A percentile compares a stretch with the other conserved stretches of the same genome.
Conservation (phyloP, 2,113 vertebrate genomes). For the Poecile atricapillus region DNA sequence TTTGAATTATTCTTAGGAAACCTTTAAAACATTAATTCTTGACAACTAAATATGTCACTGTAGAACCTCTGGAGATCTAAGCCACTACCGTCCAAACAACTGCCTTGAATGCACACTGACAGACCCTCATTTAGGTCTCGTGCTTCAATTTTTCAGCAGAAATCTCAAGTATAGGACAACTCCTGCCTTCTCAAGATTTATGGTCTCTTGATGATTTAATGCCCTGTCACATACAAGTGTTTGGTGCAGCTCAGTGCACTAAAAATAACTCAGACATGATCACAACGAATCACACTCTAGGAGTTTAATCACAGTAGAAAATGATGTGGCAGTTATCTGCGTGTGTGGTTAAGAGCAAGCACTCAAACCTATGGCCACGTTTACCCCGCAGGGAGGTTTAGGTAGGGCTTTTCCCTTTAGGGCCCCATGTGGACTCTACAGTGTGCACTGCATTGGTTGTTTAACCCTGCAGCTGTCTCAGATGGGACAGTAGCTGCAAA, state of each 20-base stretch:
- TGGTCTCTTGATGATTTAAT: background rate
- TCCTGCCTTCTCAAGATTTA: background rate
- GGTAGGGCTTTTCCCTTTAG: background rate
- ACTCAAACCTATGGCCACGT: accelerated
- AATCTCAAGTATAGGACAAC: background rate
- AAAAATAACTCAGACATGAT: background rate
- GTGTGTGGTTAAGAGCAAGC: background rate
- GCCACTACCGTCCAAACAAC: background rate
- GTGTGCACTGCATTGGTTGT: background rate
- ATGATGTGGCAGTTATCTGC: background rate
- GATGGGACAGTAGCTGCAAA: background rate
- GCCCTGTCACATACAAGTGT: background rate
- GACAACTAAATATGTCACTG: constrained; percentile 15
- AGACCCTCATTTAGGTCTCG: background rate
- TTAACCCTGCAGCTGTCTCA: background rate
- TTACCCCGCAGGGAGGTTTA: background rate
- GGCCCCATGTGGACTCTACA: background rate
- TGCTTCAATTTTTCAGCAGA: constrained; percentile 16
- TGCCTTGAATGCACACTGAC: background rate
- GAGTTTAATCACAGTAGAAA: background rate
- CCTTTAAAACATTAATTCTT: constrained; percentile 58
- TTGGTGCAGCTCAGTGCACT: background rate
- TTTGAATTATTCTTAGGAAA: constrained; percentile 58
- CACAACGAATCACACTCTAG: background rate
- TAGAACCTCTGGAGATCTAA: background rate